phyloP scores from a whole-genome alignment of 2,797 vertebrate genomes.

The Apogon talboti region DNA sequence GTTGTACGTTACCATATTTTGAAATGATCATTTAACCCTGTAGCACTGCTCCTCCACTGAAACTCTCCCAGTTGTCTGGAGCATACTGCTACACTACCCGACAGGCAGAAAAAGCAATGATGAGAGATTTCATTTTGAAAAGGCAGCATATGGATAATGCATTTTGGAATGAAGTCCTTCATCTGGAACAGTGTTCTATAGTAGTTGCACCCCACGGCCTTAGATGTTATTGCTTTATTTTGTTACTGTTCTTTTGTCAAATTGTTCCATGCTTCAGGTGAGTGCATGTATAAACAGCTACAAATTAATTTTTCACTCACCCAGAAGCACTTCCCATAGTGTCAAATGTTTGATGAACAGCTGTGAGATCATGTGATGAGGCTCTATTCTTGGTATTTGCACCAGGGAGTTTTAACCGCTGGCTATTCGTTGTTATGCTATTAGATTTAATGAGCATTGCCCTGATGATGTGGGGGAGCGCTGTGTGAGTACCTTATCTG shows the following conservation, averaged over 20 bases:
- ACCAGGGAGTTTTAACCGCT: conserved; percentile 5
- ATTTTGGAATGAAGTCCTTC: conserved; percentile 7
- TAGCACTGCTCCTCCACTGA: conserved; percentile 10
- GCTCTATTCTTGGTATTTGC: conserved; percentile 10
- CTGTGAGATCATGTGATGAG: conserved; percentile 14
- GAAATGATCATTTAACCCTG: conserved; percentile 15
- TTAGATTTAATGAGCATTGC: conserved; percentile 46
- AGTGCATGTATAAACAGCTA: neutral
- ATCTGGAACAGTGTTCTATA: conserved; percentile 1
- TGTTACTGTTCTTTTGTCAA: conserved; percentile 5
- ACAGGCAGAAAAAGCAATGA: conserved; percentile 1
- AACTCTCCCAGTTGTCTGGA: neutral
- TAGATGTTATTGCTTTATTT: neutral
- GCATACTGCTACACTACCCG: conserved; percentile 5
- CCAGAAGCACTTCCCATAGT: neutral
- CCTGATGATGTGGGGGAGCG: conserved; percentile 27
- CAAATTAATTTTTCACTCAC: conserved; percentile 2
- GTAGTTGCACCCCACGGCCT: neutral
- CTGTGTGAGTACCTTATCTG: conserved; percentile 25
- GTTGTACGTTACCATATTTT: neutral
- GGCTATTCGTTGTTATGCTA: conserved; percentile 36
- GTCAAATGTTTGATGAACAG: conserved; percentile 17
- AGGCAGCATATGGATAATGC: conserved; percentile 14
- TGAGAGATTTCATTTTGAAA: conserved; percentile 7
- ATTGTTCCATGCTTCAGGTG: conserved; percentile 13